Percentiles rank a stretch among this genome's conserved stretches.
Conservation (phyloP, 1,140 invertebrate genomes). For the Trichonephila inaurata region DNA sequence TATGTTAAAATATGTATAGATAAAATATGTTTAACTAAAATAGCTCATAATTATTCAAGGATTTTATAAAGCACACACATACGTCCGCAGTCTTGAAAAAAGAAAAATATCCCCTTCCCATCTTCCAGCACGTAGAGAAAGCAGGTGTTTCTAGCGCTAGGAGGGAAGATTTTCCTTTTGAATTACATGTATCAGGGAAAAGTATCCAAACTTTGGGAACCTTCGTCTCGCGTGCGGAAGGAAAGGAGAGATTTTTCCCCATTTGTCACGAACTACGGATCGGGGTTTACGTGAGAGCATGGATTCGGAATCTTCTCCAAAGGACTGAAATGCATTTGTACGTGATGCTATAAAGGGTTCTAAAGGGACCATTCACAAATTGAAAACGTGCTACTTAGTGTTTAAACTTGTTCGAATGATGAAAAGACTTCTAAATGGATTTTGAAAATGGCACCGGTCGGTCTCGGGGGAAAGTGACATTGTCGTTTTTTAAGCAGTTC, state of each 20-base stretch:
- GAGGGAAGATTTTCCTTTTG: neutral
- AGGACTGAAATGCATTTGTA: neutral
- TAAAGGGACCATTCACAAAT: neutral
- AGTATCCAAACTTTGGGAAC: neutral
- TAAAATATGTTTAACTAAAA: too few species aligned
- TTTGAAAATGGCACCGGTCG: neutral
- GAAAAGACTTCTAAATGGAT: neutral
- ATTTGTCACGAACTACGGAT: conserved; percentile 19
- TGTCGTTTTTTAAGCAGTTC: too few species aligned
- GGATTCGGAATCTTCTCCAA: neutral
- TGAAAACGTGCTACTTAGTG: neutral
- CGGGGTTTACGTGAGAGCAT: conserved; percentile 16
- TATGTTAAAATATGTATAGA: too few species aligned
- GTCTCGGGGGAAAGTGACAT: neutral
- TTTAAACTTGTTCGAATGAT: neutral
- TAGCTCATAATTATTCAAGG: too few species aligned
- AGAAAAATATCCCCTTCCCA: neutral
- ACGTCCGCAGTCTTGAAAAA: neutral
- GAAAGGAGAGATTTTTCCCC: neutral
- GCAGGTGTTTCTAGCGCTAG: conserved; percentile 6
- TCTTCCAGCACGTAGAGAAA: neutral
- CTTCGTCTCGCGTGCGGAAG: neutral
- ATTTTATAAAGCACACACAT: too few species aligned
- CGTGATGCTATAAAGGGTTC: neutral
- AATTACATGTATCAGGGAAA: neutral